Evolutionary conservation across 2,797 vertebrate genomes (phyloP), one percentile per base, ranked within the genome.

Genomic region (Sitta carolinensis): DNA sequence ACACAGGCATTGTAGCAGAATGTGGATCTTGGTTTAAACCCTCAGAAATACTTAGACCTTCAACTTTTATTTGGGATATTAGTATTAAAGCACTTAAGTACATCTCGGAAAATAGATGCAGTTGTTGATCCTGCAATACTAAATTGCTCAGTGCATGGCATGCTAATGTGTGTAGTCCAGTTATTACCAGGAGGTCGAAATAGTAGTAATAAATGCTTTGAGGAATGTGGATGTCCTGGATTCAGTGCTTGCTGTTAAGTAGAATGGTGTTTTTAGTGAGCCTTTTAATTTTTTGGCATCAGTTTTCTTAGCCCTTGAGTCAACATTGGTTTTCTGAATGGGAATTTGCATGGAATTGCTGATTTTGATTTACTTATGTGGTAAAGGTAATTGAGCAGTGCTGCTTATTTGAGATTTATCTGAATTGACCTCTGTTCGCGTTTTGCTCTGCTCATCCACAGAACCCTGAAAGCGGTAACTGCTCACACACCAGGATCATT

Each of bases 361-460:
- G 63, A 50, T 73, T 96, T 86, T 92, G 77, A 62, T 88, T 80
- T 84, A 87, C 23, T 89, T 85, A 80, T 4, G 36, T 77, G 72
- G 36, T 76, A 76, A 94, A 94, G 42, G 76, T 85, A 89, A 93
- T 68, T 78, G 55, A 82, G 26, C 45, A 81, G 51, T 78, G n/a
- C 76, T 52, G 75, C 30, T 67, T 94, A 58, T 51, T 90, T 67
- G 52, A 84, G 52, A 51, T 66, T 85, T 90, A 55, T 17, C 64
- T 73, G 70, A 93, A 90, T 86, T 90, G 63, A 87, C 67, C 86
- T 87, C 50, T 93, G 55, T 92, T 85, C 93, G 64, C 89, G 10
- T 95, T 97, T 95, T 96, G 64, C 86, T 95, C 68, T 87, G 79
- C 95, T 93, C 6, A 1, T 93, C 85, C 78, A 67, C 92, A 93